phyloP scores from a whole-genome alignment of 1,140 invertebrate species.

The silkworm (Bombyx mori) region DNA sequence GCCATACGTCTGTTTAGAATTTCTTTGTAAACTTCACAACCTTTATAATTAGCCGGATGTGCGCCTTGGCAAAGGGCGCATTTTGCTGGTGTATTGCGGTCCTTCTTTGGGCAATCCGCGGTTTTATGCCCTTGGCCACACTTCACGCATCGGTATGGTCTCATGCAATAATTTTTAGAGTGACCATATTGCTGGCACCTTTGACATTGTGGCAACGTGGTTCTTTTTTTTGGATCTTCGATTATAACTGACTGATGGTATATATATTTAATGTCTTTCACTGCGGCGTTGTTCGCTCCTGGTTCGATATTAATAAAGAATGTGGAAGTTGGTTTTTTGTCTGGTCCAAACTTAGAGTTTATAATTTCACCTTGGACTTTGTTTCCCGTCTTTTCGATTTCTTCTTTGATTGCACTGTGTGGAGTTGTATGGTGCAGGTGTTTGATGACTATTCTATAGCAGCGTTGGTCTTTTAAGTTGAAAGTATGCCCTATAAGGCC shows the following conservation, averaged over 20 bases:
- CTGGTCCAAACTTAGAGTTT: background rate
- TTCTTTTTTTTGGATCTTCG: conserved; percentile 2
- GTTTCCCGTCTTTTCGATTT: conserved; percentile 2
- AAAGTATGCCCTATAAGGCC: conserved; percentile 2
- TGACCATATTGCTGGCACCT: conserved; percentile 3
- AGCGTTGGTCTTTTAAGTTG: background rate
- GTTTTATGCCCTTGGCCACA: background rate
- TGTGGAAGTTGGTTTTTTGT: conserved; percentile 4
- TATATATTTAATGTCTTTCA: conserved; percentile 1
- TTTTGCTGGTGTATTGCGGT: background rate
- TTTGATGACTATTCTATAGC: background rate
- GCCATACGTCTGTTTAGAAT: background rate
- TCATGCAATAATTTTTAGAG: conserved; percentile 4
- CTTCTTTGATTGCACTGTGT: background rate
- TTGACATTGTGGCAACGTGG: background rate
- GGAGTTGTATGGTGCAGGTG: background rate
- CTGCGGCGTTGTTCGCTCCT: background rate
- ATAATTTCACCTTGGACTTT: background rate
- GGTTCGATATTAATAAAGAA: conserved; percentile 1
- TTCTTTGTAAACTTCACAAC: background rate
- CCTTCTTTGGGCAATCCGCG: background rate
- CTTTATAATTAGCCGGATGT: conserved; percentile 2
- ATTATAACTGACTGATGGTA: conserved; percentile 1
- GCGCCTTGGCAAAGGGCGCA: background rate
- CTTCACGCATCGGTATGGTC: conserved; percentile 1